Evolutionary conservation across 2,797 vertebrate species (phyloP).

Genomic region (Hafferia zeledoni): DNA sequence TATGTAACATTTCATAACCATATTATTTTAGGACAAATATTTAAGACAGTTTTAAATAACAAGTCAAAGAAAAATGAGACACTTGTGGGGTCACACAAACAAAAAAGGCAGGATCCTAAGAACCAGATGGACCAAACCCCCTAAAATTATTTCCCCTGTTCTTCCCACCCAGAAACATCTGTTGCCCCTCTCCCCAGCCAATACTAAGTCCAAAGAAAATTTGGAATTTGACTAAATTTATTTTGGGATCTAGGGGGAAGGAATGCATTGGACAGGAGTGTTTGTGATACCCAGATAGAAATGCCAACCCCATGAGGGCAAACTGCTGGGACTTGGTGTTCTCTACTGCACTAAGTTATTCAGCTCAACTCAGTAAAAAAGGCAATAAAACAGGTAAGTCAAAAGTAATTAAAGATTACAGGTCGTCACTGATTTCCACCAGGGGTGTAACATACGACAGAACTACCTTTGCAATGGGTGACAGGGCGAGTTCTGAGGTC

Average conservation of each 20-base stretch:
- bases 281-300: not conserved
- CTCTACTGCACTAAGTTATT: not conserved
- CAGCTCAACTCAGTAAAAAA: not conserved
- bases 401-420: not conserved
- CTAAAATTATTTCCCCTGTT: not conserved
- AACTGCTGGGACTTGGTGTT: not conserved
- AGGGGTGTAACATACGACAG: not conserved
- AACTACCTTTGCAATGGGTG: not conserved
- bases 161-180: not conserved
- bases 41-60: conserved; percentile 49
- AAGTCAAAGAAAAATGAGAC: conserved; percentile 15
- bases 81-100: not conserved
- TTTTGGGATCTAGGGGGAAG: not conserved
- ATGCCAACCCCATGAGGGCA: not conserved
- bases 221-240: conserved; percentile 24
- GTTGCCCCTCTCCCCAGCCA: not conserved
- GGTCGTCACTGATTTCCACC: not conserved
- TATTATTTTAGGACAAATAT: not conserved
- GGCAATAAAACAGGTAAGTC: not conserved
- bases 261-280: conserved; percentile 24
- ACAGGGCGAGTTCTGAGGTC: not conserved
- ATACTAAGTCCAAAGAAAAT: not conserved
- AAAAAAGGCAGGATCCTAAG: not conserved
- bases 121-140: not conserved
- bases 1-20: not conserved